Evolutionary conservation across 2,797 vertebrate species (phyloP), one percentile per base, ranked within the genome.

Genomic region (Oophaga sylvatica): DNA sequence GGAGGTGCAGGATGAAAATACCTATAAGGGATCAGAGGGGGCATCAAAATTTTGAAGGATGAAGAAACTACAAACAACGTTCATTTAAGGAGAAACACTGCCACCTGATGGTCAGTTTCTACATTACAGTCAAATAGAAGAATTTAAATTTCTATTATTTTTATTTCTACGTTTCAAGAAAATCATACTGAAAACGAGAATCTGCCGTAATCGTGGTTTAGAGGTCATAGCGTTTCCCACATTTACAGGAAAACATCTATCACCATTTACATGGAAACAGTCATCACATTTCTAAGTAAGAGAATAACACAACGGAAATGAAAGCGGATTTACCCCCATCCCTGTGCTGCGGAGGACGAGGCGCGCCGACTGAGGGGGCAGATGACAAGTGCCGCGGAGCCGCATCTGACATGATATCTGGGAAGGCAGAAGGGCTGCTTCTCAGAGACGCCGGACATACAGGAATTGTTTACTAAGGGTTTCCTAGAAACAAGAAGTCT

Each of bases 401-500:
- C 59, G 29, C 71, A 76, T 35, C 29, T 62, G 17, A 73, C 70
- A 73, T 73, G 19, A 19, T 22, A 45, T 26, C 70, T 20, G 19
- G 35, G 70, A 63, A 73, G 26, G 20, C 31, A 17, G 70, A 12
- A 17, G 31, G 9, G 20, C 6, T 8, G 22, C 16, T 19, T 59
- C 67, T 56, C n/a, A 35, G 81, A 67, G 62, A 56, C 29, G 29
- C 48, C 26, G 8, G 31, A 5, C 1, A 1, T 11, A 70, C 63
- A 80, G 22, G 45, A 13, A 59, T 2, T 80, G 84, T 86, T 67
- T 70, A 79, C 59, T 48, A 2, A 11, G 16, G 22, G 62, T 80
- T 26, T 35, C 84, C 53, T 68, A 79, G 75, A 45, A 35, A 86
- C 84, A 31, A n/a, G 59, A 31, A 29, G 1, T 63, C 67, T 70